Conservation (phyloP, 2,113 vertebrate species). For the Pelodiscus sinensis region DNA sequence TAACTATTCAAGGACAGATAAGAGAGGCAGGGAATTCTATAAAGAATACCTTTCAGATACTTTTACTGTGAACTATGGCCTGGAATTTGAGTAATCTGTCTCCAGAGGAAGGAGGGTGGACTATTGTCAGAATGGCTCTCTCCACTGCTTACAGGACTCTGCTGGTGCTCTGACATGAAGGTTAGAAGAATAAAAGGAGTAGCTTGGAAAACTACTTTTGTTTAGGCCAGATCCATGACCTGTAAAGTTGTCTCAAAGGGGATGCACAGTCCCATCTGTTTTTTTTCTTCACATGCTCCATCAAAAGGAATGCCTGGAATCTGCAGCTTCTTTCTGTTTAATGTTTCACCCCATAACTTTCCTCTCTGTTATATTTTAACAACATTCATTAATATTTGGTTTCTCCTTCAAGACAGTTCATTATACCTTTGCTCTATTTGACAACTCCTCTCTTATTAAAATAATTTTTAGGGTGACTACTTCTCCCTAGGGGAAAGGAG, state of each 20-base stretch:
- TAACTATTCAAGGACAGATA: constrained; percentile 47
- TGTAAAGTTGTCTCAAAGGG: constrained; percentile 62
- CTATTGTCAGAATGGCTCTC: constrained; percentile 47
- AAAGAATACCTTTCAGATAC: constrained; percentile 33
- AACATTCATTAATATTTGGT: not conserved
- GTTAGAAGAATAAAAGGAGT: constrained; percentile 65
- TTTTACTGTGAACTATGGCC: constrained; percentile 66
- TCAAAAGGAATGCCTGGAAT: constrained; percentile 71
- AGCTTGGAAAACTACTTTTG: constrained; percentile 69
- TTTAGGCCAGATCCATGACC: constrained; percentile 69
- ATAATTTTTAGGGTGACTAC: not conserved
- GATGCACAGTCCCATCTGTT: constrained; percentile 32
- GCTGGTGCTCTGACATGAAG: constrained; percentile 66
- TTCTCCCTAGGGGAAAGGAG: not conserved
- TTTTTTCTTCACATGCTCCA: constrained; percentile 59
- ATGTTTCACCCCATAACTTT: constrained; percentile 33
- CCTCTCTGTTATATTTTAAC: constrained; percentile 36
- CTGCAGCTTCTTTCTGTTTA: constrained; percentile 24
- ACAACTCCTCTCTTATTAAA: not conserved
- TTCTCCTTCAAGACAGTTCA: not conserved
- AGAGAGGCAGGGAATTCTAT: constrained; percentile 25
- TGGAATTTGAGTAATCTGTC: constrained; percentile 43
- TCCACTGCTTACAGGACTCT: constrained; percentile 65
- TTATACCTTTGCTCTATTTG: not conserved
- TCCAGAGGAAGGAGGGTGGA: constrained; percentile 50